These are phyloP conservation scores for Drosophila macrospina DNA, from an alignment of 2,888 invertebrate species.

Conservation along the genomic window DNA sequence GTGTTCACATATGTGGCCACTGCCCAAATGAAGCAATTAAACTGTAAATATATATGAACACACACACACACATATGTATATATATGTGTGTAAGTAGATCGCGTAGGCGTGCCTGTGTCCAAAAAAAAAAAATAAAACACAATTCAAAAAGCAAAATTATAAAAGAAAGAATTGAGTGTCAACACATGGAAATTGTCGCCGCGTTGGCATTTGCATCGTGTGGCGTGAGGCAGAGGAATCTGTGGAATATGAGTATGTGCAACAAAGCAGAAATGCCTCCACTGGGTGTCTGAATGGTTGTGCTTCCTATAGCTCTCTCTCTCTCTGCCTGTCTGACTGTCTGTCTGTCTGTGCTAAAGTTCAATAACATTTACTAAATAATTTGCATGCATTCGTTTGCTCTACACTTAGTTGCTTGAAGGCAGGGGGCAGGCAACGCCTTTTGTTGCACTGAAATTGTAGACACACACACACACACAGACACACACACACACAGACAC, in stretches of 20 bases:
- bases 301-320: background rate
- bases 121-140: constrained; percentile 15
- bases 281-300: background rate
- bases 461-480: constrained; percentile 15
- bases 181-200: constrained; percentile 61
- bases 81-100: constrained; percentile 1
- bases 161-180: constrained; percentile 49
- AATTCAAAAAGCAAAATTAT: background rate
- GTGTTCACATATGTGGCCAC: constrained; percentile 25
- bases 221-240: constrained; percentile 14
- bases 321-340: background rate
- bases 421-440: constrained; percentile 2
- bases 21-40: constrained; percentile 54
- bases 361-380: constrained; percentile 66
- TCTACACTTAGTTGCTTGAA: background rate
- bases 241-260: constrained; percentile 16
- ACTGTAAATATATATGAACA: constrained; percentile 4
- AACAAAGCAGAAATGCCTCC: constrained; percentile 33
- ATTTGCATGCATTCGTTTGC: constrained; percentile 53
- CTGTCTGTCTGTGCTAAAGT: constrained; percentile 36
- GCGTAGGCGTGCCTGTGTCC: constrained; percentile 47
- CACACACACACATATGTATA: background rate
- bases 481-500: constrained; percentile 14
- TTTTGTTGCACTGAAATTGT: constrained; percentile 40
- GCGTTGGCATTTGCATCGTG: constrained; percentile 52